These are phyloP conservation scores for Pherbina coryleti DNA, from an alignment of 2,888 invertebrate genomes.

Conservation along the genomic window DNA sequence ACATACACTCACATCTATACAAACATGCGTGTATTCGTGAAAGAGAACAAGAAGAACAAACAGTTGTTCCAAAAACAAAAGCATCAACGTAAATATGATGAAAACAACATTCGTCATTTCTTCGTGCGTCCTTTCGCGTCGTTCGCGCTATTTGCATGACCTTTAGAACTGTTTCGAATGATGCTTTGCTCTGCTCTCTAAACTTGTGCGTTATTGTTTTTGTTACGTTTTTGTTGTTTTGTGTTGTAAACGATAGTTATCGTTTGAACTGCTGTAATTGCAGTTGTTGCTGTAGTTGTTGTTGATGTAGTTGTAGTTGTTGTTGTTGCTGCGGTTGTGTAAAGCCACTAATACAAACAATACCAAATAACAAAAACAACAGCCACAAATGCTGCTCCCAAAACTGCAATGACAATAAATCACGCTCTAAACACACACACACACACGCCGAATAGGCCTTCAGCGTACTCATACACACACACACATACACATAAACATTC, in stretches of 20 bases:
- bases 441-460: background rate
- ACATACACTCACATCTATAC: too few species aligned
- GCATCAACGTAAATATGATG: background rate
- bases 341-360: background rate
- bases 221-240: too few species aligned
- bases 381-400: background rate
- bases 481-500: background rate
- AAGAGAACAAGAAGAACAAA: background rate
- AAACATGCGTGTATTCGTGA: background rate
- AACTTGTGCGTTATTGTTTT: too few species aligned
- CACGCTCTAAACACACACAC: conserved; percentile 8
- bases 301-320: background rate
- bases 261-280: too few species aligned
- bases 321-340: conserved; percentile 9
- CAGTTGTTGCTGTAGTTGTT: too few species aligned
- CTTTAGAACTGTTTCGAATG: background rate
- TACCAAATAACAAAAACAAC: background rate
- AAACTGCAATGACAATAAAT: conserved; percentile 25
- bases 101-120: conserved; percentile 2
- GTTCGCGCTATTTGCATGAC: conserved; percentile 8
- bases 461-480: background rate
- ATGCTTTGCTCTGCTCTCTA: too few species aligned
- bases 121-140: background rate
- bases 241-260: too few species aligned
- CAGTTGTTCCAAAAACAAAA: background rate